Conservation (phyloP, 2,113 vertebrate species). For the Coptodon rendalli region DNA sequence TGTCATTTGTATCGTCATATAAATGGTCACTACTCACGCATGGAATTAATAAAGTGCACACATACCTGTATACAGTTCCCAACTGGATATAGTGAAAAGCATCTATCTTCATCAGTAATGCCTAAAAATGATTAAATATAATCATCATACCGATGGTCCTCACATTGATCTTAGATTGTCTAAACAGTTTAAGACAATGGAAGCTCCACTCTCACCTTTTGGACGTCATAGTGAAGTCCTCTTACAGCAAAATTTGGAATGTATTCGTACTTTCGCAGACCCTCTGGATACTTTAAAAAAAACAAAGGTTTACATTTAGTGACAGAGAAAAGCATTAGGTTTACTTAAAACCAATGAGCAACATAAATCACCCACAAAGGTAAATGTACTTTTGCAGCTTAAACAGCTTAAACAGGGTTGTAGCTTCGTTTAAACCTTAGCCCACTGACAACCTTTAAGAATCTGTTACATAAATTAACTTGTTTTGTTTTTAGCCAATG, state of each 20-base stretch:
- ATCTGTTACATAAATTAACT: not conserved
- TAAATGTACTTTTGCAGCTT: not conserved
- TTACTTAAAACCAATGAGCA: not conserved
- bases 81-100: slow-evolving; percentile 97
- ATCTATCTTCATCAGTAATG: slow-evolving; percentile 96
- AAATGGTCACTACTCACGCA: not conserved
- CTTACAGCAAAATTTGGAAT: slow-evolving; percentile 90
- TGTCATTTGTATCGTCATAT: not conserved
- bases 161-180: not conserved
- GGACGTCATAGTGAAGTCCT: slow-evolving; percentile 96
- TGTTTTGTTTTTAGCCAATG: not conserved
- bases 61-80: slow-evolving; percentile 76
- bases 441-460: not conserved
- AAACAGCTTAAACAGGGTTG: not conserved
- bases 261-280: slow-evolving; percentile 86
- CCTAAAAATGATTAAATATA: slow-evolving; percentile 62
- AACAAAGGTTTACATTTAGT: not conserved
- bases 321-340: not conserved
- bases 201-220: slow-evolving; percentile 78
- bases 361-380: not conserved
- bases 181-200: not conserved
- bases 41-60: not conserved
- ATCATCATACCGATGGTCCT: not conserved
- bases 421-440: not conserved
- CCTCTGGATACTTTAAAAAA: slow-evolving; percentile 82